These are phyloP conservation scores for Dicyrtomina minuta DNA, from an alignment of 2,888 invertebrate species.

Conservation along the genomic window DNA sequence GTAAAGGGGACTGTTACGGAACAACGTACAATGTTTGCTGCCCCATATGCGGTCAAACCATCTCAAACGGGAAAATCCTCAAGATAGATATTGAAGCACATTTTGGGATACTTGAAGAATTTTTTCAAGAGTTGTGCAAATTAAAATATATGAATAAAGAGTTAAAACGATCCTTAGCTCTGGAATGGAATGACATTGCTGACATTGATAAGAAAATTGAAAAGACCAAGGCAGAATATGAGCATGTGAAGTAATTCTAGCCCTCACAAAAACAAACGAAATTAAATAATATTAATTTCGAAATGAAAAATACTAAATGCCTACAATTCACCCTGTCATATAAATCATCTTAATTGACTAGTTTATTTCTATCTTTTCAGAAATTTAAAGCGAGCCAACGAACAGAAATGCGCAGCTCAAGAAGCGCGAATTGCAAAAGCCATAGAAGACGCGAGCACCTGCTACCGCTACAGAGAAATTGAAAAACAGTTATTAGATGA, in stretches of 20 bases:
- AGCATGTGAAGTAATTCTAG: conserved; percentile 7
- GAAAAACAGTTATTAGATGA: conserved; percentile 31
- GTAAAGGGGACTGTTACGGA: conserved; percentile 28
- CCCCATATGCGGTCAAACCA: conserved; percentile 14
- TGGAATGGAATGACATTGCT: conserved; percentile 28
- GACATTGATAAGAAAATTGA: conserved; percentile 27
- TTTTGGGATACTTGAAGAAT: conserved; percentile 26
- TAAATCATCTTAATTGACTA: too few species aligned
- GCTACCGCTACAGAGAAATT: conserved; percentile 31
- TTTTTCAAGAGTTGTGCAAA: conserved; percentile 29
- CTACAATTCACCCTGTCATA: not conserved
- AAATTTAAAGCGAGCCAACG: conserved; percentile 20
- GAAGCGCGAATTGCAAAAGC: conserved; percentile 24
- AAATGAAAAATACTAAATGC: not conserved
- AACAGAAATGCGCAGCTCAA: conserved; percentile 8
- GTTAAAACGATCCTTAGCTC: conserved; percentile 17
- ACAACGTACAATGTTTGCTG: conserved; percentile 21
- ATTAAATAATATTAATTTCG: not conserved
- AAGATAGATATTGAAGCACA: conserved; percentile 26
- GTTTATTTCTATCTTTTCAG: not conserved
- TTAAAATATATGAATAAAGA: conserved; percentile 33
- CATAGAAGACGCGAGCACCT: conserved; percentile 28
- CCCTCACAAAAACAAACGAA: not conserved
- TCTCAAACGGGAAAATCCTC: conserved; percentile 22
- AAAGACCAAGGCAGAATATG: conserved; percentile 9